A percentile compares a stretch with the other conserved stretches of the same genome.
Conservation (phyloP, 2,888 invertebrate species). For the Apamea monoglypha region DNA sequence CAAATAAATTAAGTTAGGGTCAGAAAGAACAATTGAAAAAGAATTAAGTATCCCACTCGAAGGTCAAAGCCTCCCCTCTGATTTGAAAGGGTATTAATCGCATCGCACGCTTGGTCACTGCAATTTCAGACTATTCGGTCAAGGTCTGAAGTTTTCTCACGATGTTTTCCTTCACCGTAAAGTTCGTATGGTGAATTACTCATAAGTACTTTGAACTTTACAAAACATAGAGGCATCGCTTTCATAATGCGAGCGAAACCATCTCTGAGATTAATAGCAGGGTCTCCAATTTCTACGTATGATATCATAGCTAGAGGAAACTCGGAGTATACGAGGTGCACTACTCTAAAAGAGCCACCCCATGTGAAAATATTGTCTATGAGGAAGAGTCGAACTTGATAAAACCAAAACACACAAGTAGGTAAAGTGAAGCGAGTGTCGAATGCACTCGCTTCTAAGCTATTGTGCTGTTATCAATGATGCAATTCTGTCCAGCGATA, state of each 20-base stretch:
- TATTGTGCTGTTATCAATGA: slow-evolving; percentile 15
- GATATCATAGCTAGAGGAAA: neutral
- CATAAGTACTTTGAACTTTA: neutral
- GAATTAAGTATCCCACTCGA: neutral
- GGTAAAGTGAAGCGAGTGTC: neutral
- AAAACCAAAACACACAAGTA: neutral
- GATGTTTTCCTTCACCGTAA: slow-evolving; percentile 12
- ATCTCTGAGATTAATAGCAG: neutral
- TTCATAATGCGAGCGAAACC: neutral
- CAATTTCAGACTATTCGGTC: slow-evolving; percentile 1
- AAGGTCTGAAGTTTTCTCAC: neutral
- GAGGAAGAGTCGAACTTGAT: neutral
- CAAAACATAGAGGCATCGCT: neutral
- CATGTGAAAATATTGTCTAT: neutral
- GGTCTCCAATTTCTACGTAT: slow-evolving; percentile 9
- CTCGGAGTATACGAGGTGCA: no score
- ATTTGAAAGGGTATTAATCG: neutral
- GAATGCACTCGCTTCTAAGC: neutral
- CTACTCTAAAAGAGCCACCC: neutral
- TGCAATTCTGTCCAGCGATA: neutral
- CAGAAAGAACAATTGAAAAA: neutral
- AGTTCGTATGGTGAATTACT: neutral
- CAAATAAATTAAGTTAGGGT: neutral
- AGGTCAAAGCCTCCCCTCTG: neutral
- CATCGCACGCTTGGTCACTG: neutral